Conservation (phyloP, 1,140 invertebrate genomes). For the Stenopsyche tienmushanensis region DNA sequence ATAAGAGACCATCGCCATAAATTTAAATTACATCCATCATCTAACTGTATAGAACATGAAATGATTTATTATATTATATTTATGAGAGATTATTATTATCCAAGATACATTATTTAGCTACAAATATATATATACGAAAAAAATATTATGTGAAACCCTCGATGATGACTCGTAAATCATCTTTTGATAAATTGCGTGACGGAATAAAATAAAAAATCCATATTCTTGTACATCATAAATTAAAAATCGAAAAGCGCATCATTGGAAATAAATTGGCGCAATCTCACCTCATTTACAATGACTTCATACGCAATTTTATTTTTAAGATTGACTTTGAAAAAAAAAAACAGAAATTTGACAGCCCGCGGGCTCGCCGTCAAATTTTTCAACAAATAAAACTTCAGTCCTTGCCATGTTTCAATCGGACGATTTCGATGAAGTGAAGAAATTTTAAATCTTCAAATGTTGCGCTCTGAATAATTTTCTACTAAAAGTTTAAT, state of each 20-base stretch:
- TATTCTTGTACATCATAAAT: not conserved
- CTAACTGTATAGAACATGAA: too few relatives aligned
- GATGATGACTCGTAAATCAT: too few relatives aligned
- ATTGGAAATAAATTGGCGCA: not conserved
- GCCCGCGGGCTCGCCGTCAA: not conserved
- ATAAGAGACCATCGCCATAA: too few relatives aligned
- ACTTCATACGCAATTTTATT: not conserved
- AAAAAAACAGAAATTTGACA: not conserved
- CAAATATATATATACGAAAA: too few relatives aligned
- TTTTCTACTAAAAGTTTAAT: not conserved
- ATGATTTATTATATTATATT: too few relatives aligned
- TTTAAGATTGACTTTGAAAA: not conserved
- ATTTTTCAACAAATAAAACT: not conserved
- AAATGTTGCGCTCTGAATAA: not conserved
- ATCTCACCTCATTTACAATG: not conserved
- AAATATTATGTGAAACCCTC: too few relatives aligned
- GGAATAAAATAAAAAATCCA: too few relatives aligned
- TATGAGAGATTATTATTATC: too few relatives aligned
- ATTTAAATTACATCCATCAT: too few relatives aligned
- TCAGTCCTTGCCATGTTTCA: constrained; percentile 30
- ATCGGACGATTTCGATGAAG: constrained; percentile 39
- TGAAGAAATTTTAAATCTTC: constrained; percentile 10
- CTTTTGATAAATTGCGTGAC: too few relatives aligned
- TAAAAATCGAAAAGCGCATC: not conserved
- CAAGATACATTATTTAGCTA: too few relatives aligned